Percentiles rank a stretch among this genome's conserved stretches.
Conservation (phyloP, 2,888 invertebrate genomes). For the Lacanobia wlatinum region DNA sequence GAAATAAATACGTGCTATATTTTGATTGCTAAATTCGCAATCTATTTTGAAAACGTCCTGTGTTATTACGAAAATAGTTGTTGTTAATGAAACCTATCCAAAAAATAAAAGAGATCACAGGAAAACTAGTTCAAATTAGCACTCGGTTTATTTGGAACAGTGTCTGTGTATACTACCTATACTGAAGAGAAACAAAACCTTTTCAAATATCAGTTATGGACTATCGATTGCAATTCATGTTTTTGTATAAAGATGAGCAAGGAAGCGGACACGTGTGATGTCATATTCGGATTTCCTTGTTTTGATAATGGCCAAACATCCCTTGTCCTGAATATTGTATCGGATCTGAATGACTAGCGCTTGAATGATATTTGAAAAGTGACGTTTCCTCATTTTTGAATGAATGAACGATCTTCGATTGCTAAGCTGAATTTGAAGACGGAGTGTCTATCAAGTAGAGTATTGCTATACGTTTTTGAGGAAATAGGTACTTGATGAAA, state of each 20-base stretch:
- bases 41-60: slow-evolving; percentile 39
- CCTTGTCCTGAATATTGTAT: slow-evolving; percentile 54
- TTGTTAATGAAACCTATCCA: slow-evolving; percentile 12
- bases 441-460: neutral
- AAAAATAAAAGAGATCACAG: slow-evolving; percentile 14
- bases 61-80: slow-evolving; percentile 41
- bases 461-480: neutral
- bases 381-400: slow-evolving; percentile 6
- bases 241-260: slow-evolving; percentile 46
- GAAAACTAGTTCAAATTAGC: neutral
- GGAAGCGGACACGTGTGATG: slow-evolving; percentile 51
- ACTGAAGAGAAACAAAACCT: neutral
- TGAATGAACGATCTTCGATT: neutral
- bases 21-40: slow-evolving; percentile 48
- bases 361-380: slow-evolving; percentile 2
- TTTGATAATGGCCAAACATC: slow-evolving; percentile 62
- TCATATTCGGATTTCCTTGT: slow-evolving; percentile 62
- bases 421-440: neutral
- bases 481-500: neutral
- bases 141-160: neutral
- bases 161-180: neutral
- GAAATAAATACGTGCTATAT: slow-evolving; percentile 48
- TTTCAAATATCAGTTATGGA: neutral
- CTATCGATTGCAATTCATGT: slow-evolving; percentile 14
- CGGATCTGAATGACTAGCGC: slow-evolving; percentile 18